Evolutionary conservation across 2,888 invertebrate genomes (phyloP), one percentile per base, ranked within the genome.

Genomic region (Meiosimyza decipiens): DNA sequence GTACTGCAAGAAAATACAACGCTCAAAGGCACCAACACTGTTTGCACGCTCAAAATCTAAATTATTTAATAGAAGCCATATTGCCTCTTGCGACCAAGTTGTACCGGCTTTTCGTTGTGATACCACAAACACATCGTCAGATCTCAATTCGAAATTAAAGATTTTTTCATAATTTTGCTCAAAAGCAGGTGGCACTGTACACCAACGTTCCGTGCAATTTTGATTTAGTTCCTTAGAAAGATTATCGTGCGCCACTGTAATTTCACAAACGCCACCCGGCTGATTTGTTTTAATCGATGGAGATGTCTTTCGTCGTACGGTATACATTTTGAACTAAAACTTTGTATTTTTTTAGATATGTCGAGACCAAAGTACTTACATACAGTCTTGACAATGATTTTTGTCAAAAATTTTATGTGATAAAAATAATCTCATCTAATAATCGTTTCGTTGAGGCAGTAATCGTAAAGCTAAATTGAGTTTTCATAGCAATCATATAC

Each of bases 11-110:
- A 66, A 80, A 0, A 66, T 60, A 69, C 77, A 76, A 1, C 78
- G 73, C 0, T 71, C 49, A 2, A 69, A 47, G 16, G 76, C 54
- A n/a, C 62, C 33, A 0, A 16, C 51, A 0, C 57, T 50, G 12
- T 74, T 55, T 7, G 78, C 76, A 6, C 59, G 73, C 15, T 75
- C 69, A 69, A 75, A 81, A 68, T 81, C 77, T 28, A 80, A 73
- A 71, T 80, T 71, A 60, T 80, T 78, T 9, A 76, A 22, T 16
- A 81, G 40, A 3, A 81, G 57, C 81, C 81, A 81, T 7, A 77
- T 73, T 47, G 77, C 73, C 67, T 80, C 80, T 64, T 79, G 76
- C 9, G 9, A 40, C 80, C 80, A 80, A 18, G 80, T 79, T 0
- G 79, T 79, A 15, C 80, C 80, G 59, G 76, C 70, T 64, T 78